These are phyloP conservation scores for Dicentrarchus labrax DNA, from an alignment of 2,113 vertebrate species.

Conservation along the genomic window DNA sequence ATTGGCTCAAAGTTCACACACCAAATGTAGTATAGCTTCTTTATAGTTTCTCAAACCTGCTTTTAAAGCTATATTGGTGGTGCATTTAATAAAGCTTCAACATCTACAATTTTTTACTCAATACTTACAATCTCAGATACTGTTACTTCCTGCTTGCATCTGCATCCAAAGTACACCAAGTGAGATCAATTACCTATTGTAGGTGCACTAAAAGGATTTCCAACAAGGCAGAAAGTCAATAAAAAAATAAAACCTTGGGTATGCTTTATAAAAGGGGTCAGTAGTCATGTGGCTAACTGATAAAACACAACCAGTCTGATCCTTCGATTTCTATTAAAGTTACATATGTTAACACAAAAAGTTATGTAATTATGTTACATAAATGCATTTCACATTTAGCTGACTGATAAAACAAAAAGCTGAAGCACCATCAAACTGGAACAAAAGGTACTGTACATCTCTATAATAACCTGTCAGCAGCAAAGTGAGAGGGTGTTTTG, in stretches of 20 bases:
- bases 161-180: not conserved
- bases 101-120: too few relatives aligned
- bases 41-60: too few relatives aligned
- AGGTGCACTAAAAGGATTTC: not conserved
- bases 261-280: not conserved
- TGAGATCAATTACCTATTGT: not conserved
- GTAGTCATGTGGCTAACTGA: not conserved
- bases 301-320: not conserved
- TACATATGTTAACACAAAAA: not conserved
- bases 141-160: not conserved
- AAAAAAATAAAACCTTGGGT: not conserved
- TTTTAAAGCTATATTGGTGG: not conserved
- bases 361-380: conserved; percentile 11
- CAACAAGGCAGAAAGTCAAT: not conserved
- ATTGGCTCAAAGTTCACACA: too few relatives aligned
- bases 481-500: not conserved
- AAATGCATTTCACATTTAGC: not conserved
- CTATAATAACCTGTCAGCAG: not conserved
- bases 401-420: not conserved
- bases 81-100: not conserved
- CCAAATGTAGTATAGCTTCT: too few relatives aligned
- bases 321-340: not conserved
- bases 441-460: not conserved
- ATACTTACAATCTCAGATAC: too few relatives aligned
- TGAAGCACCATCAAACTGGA: conserved; percentile 20